Evolutionary conservation across 2,888 invertebrate genomes (phyloP).

Genomic region (Acanthacorydalis orientalis): DNA sequence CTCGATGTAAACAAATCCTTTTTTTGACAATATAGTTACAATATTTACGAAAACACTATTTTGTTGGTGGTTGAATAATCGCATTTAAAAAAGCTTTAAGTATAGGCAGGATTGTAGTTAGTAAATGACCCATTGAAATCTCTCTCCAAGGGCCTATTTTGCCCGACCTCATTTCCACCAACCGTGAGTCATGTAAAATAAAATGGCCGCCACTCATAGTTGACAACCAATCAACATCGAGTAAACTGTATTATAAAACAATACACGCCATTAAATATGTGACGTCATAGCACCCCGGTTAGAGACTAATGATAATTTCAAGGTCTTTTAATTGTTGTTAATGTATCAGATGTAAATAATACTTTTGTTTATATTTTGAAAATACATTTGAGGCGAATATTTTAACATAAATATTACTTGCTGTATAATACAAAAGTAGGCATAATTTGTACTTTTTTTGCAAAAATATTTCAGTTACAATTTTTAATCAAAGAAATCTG

Average conservation of each 20-base stretch:
- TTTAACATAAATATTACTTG: not conserved
- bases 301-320: slow-evolving; percentile 26
- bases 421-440: too few relatives aligned
- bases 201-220: slow-evolving; percentile 39
- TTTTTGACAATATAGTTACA: not conserved
- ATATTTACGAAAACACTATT: not conserved
- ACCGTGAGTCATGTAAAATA: slow-evolving; percentile 43
- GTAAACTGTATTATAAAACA: slow-evolving; percentile 19
- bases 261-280: slow-evolving; percentile 26
- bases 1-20: not conserved
- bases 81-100: slow-evolving; percentile 12
- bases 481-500: too few relatives aligned
- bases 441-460: too few relatives aligned
- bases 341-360: not conserved
- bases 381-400: not conserved
- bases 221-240: slow-evolving; percentile 24
- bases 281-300: slow-evolving; percentile 23
- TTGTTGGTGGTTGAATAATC: slow-evolving; percentile 10
- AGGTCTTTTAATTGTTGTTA: slow-evolving; percentile 19
- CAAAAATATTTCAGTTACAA: too few relatives aligned
- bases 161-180: slow-evolving; percentile 43
- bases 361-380: not conserved
- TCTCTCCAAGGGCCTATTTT: slow-evolving; percentile 37
- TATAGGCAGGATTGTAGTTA: slow-evolving; percentile 1
- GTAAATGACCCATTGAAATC: slow-evolving; percentile 35